Conservation (phyloP, 2,797 vertebrate species). For the Catamblyrhynchus diadema region DNA sequence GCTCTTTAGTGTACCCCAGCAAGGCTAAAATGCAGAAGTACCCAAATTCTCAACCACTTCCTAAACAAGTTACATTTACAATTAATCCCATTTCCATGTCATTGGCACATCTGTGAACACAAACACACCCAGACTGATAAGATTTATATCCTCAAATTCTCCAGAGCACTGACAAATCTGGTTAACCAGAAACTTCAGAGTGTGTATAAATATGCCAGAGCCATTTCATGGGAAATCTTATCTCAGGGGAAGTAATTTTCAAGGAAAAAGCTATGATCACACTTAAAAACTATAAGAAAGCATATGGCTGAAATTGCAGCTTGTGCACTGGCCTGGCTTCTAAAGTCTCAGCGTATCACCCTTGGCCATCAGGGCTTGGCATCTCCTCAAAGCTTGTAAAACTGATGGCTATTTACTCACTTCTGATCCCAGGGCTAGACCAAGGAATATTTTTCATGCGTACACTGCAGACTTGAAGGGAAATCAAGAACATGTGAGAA, state of each 20-base stretch:
- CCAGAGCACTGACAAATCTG: background rate
- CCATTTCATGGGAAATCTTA: conserved; percentile 1
- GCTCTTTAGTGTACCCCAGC: background rate
- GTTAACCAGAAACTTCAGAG: background rate
- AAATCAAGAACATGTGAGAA: conserved; percentile 27
- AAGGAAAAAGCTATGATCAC: background rate
- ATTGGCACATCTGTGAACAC: background rate
- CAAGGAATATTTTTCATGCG: background rate
- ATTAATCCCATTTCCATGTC: background rate
- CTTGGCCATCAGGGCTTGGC: background rate
- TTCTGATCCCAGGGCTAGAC: background rate
- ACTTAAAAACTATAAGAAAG: background rate
- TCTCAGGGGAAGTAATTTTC: background rate
- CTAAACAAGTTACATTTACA: background rate
- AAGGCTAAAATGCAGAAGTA: background rate
- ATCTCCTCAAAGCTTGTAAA: conserved; percentile 3
- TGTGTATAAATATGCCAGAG: background rate
- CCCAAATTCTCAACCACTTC: background rate
- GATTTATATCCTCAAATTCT: background rate
- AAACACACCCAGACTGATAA: background rate
- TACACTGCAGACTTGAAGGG: background rate
- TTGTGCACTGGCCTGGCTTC: background rate
- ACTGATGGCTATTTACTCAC: background rate
- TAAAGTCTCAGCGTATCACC: background rate
- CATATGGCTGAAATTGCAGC: background rate